Evolutionary conservation across 1,140 invertebrate species (phyloP).

Genomic region (Globodera rostochiensis): DNA sequence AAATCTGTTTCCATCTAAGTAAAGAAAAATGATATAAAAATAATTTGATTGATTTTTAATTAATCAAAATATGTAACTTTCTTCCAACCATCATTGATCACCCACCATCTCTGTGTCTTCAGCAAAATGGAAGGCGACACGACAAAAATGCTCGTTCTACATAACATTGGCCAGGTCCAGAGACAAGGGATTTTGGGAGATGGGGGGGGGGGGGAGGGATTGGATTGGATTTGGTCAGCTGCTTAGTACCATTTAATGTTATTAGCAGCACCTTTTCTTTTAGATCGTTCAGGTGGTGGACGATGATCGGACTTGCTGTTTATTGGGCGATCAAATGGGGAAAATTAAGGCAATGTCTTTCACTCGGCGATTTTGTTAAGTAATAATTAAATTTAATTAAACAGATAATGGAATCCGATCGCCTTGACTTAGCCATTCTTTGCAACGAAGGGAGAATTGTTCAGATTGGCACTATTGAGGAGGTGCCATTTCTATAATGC

Average conservation of each 20-base stretch:
- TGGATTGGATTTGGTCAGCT: no score
- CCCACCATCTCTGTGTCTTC: no score
- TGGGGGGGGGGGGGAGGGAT: no score
- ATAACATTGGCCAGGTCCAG: neutral
- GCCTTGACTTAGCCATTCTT: conserved; percentile 43
- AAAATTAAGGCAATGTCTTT: conserved; percentile 47
- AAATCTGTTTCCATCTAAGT: neutral
- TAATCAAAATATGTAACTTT: no score
- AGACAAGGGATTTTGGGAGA: no score
- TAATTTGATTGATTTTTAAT: neutral
- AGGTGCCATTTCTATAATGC: conserved; percentile 30
- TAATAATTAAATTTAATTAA: neutral
- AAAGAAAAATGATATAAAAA: neutral
- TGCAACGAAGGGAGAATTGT: conserved; percentile 35
- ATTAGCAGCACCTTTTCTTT: neutral
- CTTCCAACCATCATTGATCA: no score
- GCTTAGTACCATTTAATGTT: no score
- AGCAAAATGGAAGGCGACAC: neutral
- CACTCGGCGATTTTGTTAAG: no score
- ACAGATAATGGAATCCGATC: conserved; percentile 40
- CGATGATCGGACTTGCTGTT: conserved; percentile 38
- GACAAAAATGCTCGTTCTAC: neutral
- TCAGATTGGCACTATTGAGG: conserved; percentile 32
- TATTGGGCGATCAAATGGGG: conserved; percentile 53
- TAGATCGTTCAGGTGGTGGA: conserved; percentile 61